Base-by-base conservation (phyloP, 2,113 vertebrate genomes). In the Pseudorhombus dupliciocellatus region DNA sequence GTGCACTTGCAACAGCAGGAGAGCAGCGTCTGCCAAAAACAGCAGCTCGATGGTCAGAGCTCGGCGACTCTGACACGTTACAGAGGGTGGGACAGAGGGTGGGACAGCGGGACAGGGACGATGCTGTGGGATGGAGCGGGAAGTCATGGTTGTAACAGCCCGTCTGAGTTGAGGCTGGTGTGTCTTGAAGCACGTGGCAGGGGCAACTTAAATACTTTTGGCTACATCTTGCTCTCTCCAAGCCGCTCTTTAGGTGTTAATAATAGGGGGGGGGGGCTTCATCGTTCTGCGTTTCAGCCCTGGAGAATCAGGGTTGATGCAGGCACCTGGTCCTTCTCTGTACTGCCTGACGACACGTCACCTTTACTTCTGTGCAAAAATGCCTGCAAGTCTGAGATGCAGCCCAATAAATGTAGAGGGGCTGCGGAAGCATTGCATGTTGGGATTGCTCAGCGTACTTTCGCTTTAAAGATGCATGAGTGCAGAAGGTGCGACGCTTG, bases 251-350 rank as follows among this genome's bases (percentile, higher is more conserved):
- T 21, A 6, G 10, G 44, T 24, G 44, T 55, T 20, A 26, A 10
- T 24, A 37, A 58, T 48, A 34, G 21, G 16, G 15, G 26, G 10
- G 15, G 15, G 42, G 34, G 54, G 40, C 18, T 22, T 14, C 1
- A 44, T 70, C 42, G 52, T 50, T 64, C 25, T 16, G 14, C n/a
- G 9, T 10, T 61, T 25, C 21, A 28, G 1, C 56, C 76, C 62
- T 73, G 61, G 73, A 77, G 26, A 86, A 80, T 68, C 57, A 66
- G 70, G 63, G 70, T 51, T 26, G 22, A 66, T 57, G 10, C 1
- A 40, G 30, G 46, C 46, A 30, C 54, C 69, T 21, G 34, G 46
- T 21, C 50, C 46, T 11, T 15, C 63, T 34, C 51, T 69, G 25
- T 16, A 16, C 12, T 18, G 22, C 42, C 52, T 34, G 4, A 15